phyloP scores from a whole-genome alignment of 2,797 vertebrate genomes.

The Erpetoichthys calabaricus region DNA sequence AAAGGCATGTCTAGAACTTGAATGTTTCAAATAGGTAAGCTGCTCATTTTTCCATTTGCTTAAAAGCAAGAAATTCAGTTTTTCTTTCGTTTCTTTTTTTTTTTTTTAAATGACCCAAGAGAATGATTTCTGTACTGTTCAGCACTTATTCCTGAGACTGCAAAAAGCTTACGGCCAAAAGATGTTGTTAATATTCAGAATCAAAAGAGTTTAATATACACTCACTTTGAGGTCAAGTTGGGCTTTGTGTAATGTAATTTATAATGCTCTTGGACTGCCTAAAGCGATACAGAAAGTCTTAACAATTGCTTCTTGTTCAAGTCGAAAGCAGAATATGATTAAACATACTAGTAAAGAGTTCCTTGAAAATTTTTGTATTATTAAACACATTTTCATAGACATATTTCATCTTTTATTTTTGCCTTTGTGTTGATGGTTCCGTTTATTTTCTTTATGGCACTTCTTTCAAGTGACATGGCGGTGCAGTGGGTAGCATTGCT shows the following conservation, averaged over 20 bases:
- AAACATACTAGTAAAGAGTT: constrained; percentile 64
- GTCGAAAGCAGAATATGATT: constrained; percentile 60
- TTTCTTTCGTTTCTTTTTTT: constrained; percentile 31
- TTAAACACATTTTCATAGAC: constrained; percentile 49
- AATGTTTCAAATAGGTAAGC: too few species aligned
- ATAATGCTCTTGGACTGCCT: constrained; percentile 78
- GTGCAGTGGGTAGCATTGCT: too few species aligned
- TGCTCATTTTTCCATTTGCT: constrained; percentile 4
- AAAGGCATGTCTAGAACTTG: too few species aligned
- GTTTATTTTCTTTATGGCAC: too few species aligned
- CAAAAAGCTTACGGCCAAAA: constrained; percentile 70
- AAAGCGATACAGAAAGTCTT: constrained; percentile 68
- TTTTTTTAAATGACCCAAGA: constrained; percentile 49
- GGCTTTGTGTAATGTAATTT: constrained; percentile 86
- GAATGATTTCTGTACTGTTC: constrained; percentile 70
- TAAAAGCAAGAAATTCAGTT: constrained; percentile 15
- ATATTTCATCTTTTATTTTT: constrained; percentile 56
- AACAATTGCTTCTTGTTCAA: constrained; percentile 57
- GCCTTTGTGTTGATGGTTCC: too few species aligned
- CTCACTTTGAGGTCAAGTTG: constrained; percentile 91
- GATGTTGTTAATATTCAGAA: constrained; percentile 71
- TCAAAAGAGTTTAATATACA: constrained; percentile 86
- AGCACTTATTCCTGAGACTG: constrained; percentile 58
- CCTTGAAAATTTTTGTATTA: constrained; percentile 47
- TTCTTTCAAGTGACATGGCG: too few species aligned